phyloP scores from a whole-genome alignment of 2,797 vertebrate genomes.

The Thaleichthys pacificus region DNA sequence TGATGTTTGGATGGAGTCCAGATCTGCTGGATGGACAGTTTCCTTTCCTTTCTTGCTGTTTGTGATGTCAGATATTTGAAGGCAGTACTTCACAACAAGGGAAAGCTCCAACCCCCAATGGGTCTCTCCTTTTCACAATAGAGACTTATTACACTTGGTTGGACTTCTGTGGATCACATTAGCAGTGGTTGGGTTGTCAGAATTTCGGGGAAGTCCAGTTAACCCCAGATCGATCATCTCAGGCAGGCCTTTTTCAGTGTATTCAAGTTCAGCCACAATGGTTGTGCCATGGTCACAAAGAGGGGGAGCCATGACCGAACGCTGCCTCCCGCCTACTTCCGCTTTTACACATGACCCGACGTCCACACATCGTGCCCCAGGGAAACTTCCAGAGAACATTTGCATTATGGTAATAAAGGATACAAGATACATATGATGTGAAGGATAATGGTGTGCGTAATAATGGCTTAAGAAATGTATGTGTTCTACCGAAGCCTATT shows the following conservation, averaged over 20 bases:
- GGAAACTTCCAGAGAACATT: neutral
- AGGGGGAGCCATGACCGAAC: slow-evolving; percentile 2
- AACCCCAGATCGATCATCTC: neutral
- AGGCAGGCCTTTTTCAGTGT: neutral
- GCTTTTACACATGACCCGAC: neutral
- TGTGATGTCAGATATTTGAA: slow-evolving; percentile 33
- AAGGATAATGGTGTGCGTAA: no score
- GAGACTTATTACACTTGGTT: slow-evolving; percentile 44
- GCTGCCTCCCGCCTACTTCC: neutral
- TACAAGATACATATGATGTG: no score
- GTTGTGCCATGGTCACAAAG: neutral
- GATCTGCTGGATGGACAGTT: slow-evolving; percentile 53
- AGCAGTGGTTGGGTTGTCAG: slow-evolving; percentile 26
- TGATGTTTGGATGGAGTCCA: slow-evolving; percentile 58
- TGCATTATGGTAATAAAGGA: neutral
- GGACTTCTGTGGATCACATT: slow-evolving; percentile 36
- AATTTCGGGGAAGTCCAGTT: slow-evolving; percentile 41
- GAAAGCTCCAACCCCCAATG: neutral
- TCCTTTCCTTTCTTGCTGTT: slow-evolving; percentile 39
- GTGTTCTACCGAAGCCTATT: neutral
- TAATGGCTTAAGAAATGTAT: neutral
- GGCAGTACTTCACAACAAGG: slow-evolving; percentile 23
- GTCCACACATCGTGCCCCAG: neutral
- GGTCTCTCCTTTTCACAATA: neutral
- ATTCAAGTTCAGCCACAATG: neutral